Evolutionary conservation across 2,113 vertebrate species (phyloP).

Genomic region (Toxotes jaculatrix): DNA sequence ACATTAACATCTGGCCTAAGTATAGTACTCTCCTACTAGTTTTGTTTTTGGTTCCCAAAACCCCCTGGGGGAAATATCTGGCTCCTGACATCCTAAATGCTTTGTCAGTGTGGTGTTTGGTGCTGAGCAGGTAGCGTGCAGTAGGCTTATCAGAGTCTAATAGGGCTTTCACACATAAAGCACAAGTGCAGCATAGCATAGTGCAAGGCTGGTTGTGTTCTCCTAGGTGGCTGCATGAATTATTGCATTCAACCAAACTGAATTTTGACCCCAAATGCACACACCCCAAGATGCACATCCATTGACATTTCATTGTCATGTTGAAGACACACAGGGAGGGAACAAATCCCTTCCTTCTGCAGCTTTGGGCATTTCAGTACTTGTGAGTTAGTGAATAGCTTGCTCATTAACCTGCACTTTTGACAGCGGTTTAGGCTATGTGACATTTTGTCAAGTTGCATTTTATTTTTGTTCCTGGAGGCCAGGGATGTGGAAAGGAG

Average conservation of each 20-base stretch:
- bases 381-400: background rate
- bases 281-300: background rate
- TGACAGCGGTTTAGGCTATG: background rate
- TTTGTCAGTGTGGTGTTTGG: too few relatives aligned
- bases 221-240: too few relatives aligned
- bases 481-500: background rate
- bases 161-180: too few relatives aligned
- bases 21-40: background rate
- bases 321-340: background rate
- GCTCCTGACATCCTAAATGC: too few relatives aligned
- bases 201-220: too few relatives aligned
- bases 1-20: background rate
- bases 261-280: background rate
- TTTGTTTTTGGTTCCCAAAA: background rate
- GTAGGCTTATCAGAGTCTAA: too few relatives aligned
- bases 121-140: too few relatives aligned
- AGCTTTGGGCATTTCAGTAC: background rate
- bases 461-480: background rate
- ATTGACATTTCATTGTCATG: background rate
- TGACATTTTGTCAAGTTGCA: background rate
- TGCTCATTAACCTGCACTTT: background rate
- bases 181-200: too few relatives aligned
- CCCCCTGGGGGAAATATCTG: background rate
- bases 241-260: background rate
- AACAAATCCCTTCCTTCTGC: background rate